A percentile compares a stretch with the other conserved stretches of the same genome.
Evolutionary conservation across 2,888 invertebrate genomes (phyloP).

Genomic region (Apamea crenata): DNA sequence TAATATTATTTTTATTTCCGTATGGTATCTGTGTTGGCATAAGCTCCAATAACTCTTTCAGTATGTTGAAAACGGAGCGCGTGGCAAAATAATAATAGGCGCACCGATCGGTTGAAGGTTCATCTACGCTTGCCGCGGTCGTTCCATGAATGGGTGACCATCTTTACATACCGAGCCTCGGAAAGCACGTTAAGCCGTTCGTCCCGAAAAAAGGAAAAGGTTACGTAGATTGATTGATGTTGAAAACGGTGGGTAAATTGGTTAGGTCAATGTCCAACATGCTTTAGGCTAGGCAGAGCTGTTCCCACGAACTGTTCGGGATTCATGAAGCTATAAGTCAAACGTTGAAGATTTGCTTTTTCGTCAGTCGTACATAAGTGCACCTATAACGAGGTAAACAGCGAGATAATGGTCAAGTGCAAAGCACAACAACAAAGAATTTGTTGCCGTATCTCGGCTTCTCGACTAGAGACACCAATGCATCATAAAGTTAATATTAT

Average conservation of each 20-base stretch:
- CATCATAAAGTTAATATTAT: constrained; percentile 13
- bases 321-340: neutral
- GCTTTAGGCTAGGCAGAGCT: neutral
- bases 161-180: too few relatives aligned
- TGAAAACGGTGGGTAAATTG: neutral
- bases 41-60: neutral
- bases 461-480: neutral
- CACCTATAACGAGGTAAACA: neutral
- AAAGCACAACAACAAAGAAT: neutral
- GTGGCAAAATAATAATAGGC: neutral
- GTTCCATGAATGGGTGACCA: neutral
- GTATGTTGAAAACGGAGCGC: neutral
- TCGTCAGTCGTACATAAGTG: neutral
- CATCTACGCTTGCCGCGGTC: too few relatives aligned
- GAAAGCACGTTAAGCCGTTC: neutral
- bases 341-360: neutral
- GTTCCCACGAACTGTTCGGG: neutral
- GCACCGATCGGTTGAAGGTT: neutral
- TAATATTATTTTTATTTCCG: constrained; percentile 37
- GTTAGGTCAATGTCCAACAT: too few relatives aligned
- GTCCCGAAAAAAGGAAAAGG: too few relatives aligned
- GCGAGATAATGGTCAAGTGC: neutral
- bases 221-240: neutral
- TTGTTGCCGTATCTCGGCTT: neutral
- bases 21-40: neutral